phyloP scores from a whole-genome alignment of 2,888 invertebrate genomes.

The Loripinus fragilis region DNA sequence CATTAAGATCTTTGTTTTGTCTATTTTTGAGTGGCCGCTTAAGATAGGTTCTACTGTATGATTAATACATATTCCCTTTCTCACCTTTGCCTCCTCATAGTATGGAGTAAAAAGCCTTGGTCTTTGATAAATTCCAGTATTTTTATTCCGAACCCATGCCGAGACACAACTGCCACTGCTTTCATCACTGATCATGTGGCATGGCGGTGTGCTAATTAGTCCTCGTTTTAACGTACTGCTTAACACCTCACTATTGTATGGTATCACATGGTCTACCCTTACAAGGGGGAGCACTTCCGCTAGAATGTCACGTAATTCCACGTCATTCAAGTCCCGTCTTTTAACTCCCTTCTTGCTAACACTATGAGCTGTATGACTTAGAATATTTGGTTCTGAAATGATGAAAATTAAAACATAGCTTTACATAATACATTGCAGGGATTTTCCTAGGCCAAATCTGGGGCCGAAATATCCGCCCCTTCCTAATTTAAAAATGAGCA shows the following conservation, averaged over 20 bases:
- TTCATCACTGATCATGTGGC: slow-evolving; percentile 92
- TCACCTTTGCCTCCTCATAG: slow-evolving; percentile 95
- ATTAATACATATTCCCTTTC: neutral
- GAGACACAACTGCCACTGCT: slow-evolving; percentile 71
- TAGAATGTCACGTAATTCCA: slow-evolving; percentile 92
- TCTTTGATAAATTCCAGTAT: slow-evolving; percentile 86
- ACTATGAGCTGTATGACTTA: slow-evolving; percentile 96
- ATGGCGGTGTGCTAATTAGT: slow-evolving; percentile 91
- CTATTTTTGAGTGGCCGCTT: no score
- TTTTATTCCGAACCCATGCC: slow-evolving; percentile 82
- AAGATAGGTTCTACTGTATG: no score
- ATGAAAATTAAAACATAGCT: neutral
- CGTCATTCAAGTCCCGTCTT: slow-evolving; percentile 92
- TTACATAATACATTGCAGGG: no score
- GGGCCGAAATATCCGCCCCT: no score
- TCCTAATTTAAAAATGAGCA: no score
- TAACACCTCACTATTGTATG: slow-evolving; percentile 87
- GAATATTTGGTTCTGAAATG: slow-evolving; percentile 91
- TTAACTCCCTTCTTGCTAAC: slow-evolving; percentile 93
- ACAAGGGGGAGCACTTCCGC: slow-evolving; percentile 93
- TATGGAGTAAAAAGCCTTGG: slow-evolving; percentile 97
- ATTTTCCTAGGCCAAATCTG: no score
- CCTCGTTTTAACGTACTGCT: slow-evolving; percentile 88
- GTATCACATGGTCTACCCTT: slow-evolving; percentile 94
- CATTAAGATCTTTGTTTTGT: no score